These are phyloP conservation scores for Bombus confusus DNA, from an alignment of 1,140 invertebrate genomes.

Conservation along the genomic window DNA sequence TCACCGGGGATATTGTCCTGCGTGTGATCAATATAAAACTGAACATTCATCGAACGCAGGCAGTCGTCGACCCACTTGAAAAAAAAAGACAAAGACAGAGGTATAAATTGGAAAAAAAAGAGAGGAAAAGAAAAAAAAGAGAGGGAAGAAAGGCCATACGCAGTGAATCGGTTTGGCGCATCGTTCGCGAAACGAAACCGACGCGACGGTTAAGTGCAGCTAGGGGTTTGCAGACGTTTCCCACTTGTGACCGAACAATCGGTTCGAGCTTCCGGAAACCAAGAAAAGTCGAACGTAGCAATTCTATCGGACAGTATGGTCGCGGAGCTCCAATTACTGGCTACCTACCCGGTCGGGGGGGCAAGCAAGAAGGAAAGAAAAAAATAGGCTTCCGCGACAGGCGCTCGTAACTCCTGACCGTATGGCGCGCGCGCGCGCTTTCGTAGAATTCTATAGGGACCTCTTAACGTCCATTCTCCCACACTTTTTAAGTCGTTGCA, in stretches of 20 bases:
- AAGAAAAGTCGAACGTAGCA: conserved; percentile 42
- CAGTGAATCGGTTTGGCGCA: conserved; percentile 1
- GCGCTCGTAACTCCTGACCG: conserved; percentile 13
- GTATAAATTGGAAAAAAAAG: background rate
- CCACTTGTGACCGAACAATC: conserved; percentile 21
- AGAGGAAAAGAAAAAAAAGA: background rate
- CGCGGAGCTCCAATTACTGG: conserved; percentile 33
- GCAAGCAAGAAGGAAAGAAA: background rate
- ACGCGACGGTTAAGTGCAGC: conserved; percentile 24
- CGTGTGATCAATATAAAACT: conserved; percentile 48
- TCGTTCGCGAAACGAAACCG: conserved; percentile 21
- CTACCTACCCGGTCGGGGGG: background rate
- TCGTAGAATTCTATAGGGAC: background rate
- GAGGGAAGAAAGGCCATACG: background rate
- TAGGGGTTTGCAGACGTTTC: conserved; percentile 6
- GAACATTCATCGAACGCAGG: conserved; percentile 22
- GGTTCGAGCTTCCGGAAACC: conserved; percentile 31
- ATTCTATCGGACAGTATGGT: conserved; percentile 14
- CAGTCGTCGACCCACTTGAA: conserved; percentile 6
- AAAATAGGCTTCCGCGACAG: conserved; percentile 16
- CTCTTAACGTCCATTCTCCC: background rate
- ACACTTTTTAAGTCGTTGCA: background rate
- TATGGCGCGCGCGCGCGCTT: conserved; percentile 27
- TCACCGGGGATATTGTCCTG: conserved; percentile 16
- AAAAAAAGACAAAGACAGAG: background rate